Evolutionary conservation across 2,797 vertebrate genomes (phyloP), one percentile per base, ranked within the genome.

Genomic region (Acridotheres tristis): DNA sequence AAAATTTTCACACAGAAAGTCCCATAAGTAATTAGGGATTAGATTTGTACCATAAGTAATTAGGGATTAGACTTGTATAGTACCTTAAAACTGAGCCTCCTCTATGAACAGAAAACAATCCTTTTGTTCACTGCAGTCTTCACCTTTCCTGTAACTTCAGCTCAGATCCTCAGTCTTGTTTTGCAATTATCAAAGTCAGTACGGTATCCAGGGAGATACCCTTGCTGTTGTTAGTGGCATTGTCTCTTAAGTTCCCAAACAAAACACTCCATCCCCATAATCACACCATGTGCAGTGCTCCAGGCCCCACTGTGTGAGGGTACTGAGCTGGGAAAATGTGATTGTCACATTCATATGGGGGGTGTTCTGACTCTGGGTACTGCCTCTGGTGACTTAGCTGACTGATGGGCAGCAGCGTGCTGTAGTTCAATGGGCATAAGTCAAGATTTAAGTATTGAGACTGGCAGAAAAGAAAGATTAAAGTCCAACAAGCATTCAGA

Each of bases 391-490:
- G 2, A 36, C 34, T 50, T 16, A 32, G 13, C 21, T 82, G 55
- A 76, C 34, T 40, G 55, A 85, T 58, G 47, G 19, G 62, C 54
- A 72, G 42, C 23, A 47, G 14, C 15, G n/a, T 7, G 11, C 30
- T 43, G n/a, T 40, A 66, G 30, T 32, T 91, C 85, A 69, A 7
- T 0, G 1, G 29, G 13, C 25, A 27, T 1, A 0, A 85, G 29
- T n/a, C 3, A 3, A 68, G 67, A 75, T 76, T 51, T 62, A 85
- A 40, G 9, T 51, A 55, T 11, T 68, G 36, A 91, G n/a, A 62
- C 17, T 61, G 40, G 26, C 34, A 71, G 62, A 85, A 91, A 87
- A 88, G 26, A 86, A 78, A 87, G 20, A 91, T 82, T 85, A 47
- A 92, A 79, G 63, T 58, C 34, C 74, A 66, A n/a, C 8, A 18